Evolutionary conservation across 1,140 invertebrate genomes (phyloP), one percentile per base, ranked within the genome.

Genomic region (Ceratina australensis): DNA sequence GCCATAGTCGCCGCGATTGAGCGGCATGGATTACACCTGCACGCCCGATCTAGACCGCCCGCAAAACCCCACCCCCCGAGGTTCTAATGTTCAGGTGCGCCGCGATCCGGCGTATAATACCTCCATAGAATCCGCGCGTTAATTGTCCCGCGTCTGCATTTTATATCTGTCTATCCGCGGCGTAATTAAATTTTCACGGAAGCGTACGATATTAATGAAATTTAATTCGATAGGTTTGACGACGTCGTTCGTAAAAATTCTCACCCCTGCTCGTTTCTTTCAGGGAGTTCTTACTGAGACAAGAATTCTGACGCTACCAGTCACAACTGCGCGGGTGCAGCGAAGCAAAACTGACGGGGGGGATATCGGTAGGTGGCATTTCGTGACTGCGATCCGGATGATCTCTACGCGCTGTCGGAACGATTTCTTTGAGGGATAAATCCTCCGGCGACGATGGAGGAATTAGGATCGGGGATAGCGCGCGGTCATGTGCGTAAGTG

Each of bases 1-100:
- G 76, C 68, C 79, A 76, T 79, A 74, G 72, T 77, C 81, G 57
- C 65, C 66, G 73, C 84, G 84, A 85, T 85, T 85, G 84, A 84
- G 72, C 76, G 57, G 67, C 80, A 73, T 74, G 81, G 85, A 86
- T 86, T 86, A 85, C 78, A 83, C 78, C 80, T 80, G 74, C 78
- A 75, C 59, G 33, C 47, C 5, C 71, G 72, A 59, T 71, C 60
- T 64, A 64, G 65, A 15, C 54, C 33, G 22, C 50, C 67, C 16
- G 33, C 33, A 22, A 54, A n/a, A n/a, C n/a, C n/a, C 50, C 26
- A 20, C 13, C 66, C 47, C 28, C 2, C 24, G 22, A 3, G 3
- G 20, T 22, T 16, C 50, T 8, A 20, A 24, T 18, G 47, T 63
- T 18, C 72, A 75, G 72, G 72, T 59, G 54, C 24, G 10, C 24